Evolutionary conservation across 2,113 vertebrate genomes (phyloP).

Genomic region (crab-eating macaque (Macaca fascicularis)): T2T-MFA8v1.1 NC_088395.1:104979001-104979500

Average conservation of each 20-base stretch:
- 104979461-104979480: background rate
- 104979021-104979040: background rate
- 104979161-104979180: background rate
- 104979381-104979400: background rate
- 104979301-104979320: background rate
- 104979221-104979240: conserved; percentile 16
- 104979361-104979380: conserved; percentile 1
- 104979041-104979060: background rate
- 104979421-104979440: conserved; percentile 6
- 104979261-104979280: background rate
- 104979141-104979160: background rate
- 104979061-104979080: background rate
- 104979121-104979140: background rate
- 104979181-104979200: background rate
- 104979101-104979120: background rate
- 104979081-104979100: background rate
- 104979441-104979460: background rate
- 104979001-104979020: background rate
- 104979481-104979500: conserved; percentile 37
- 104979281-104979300: conserved; percentile 20
- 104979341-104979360: background rate
- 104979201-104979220: background rate
- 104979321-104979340: background rate
- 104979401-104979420: background rate
- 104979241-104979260: background rate